These are phyloP conservation scores for Pseudococcus jackbeardsleyi DNA, from an alignment of 2,888 invertebrate genomes.

Conservation along the genomic window DNA sequence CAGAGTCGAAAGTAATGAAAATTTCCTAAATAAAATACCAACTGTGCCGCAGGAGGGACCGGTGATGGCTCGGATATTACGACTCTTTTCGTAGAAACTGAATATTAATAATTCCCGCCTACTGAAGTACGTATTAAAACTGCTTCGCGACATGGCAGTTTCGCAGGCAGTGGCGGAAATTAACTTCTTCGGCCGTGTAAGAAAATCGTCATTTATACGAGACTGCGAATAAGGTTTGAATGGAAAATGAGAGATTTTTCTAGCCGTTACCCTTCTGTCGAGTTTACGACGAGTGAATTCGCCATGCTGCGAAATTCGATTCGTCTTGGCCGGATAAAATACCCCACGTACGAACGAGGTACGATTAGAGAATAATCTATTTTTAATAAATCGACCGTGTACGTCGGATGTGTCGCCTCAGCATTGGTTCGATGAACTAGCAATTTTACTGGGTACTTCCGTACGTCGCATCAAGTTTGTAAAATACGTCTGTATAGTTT, in stretches of 20 bases:
- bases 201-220: neutral
- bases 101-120: conserved; percentile 33
- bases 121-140: neutral
- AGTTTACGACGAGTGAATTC: neutral
- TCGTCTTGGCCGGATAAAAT: neutral
- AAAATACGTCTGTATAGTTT: neutral
- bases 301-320: neutral
- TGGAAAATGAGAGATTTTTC: neutral
- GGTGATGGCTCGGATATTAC: conserved; percentile 3
- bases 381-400: neutral
- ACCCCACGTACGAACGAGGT: neutral
- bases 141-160: neutral
- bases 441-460: neutral
- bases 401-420: neutral
- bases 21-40: conserved; percentile 12
- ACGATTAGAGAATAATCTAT: conserved; percentile 9
- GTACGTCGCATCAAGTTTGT: neutral
- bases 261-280: neutral
- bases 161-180: neutral
- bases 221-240: neutral
- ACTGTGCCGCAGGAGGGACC: neutral
- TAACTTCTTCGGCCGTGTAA: neutral
- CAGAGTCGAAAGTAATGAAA: conserved; percentile 22
- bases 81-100: conserved; percentile 8
- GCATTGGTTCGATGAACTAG: neutral